These are phyloP conservation scores for Drosophila yooni DNA, from an alignment of 2,888 invertebrate genomes.

Conservation along the genomic window DNA sequence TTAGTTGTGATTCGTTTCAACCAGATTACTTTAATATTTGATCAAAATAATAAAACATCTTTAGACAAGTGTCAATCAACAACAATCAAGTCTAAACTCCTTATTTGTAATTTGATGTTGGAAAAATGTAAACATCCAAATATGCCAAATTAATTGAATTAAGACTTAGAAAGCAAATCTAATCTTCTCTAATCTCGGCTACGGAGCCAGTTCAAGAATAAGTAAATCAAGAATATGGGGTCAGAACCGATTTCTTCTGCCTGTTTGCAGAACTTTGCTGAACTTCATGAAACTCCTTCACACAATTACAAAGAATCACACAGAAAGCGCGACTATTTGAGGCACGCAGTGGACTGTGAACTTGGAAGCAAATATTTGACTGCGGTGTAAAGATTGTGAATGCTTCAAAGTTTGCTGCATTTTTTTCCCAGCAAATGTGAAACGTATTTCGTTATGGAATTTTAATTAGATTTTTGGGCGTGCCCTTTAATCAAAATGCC, in stretches of 20 bases:
- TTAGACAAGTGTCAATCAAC: not conserved
- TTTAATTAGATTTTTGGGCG: conserved; percentile 1
- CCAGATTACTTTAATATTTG: not conserved
- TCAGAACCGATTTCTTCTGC: not conserved
- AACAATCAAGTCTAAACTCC: not conserved
- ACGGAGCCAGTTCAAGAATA: not conserved
- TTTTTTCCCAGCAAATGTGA: not conserved
- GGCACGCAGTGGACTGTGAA: not conserved
- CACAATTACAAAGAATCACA: not conserved
- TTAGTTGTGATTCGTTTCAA: not conserved
- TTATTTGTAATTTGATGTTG: not conserved
- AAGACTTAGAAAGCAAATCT: not conserved
- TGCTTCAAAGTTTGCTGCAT: not conserved
- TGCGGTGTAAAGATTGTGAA: not conserved
- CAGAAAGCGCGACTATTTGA: not conserved
- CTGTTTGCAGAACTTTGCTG: not conserved
- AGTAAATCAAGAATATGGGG: not conserved
- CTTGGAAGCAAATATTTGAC: not conserved
- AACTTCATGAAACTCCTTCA: not conserved
- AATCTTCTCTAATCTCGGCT: not conserved
- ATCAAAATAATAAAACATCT: not conserved
- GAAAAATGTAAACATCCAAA: not conserved
- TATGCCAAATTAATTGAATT: not conserved
- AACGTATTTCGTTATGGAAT: not conserved
- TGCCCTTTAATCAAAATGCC: not conserved